These are phyloP conservation scores for Tetragonula clypearis DNA, from an alignment of 1,140 invertebrate genomes.

Conservation along the genomic window DNA sequence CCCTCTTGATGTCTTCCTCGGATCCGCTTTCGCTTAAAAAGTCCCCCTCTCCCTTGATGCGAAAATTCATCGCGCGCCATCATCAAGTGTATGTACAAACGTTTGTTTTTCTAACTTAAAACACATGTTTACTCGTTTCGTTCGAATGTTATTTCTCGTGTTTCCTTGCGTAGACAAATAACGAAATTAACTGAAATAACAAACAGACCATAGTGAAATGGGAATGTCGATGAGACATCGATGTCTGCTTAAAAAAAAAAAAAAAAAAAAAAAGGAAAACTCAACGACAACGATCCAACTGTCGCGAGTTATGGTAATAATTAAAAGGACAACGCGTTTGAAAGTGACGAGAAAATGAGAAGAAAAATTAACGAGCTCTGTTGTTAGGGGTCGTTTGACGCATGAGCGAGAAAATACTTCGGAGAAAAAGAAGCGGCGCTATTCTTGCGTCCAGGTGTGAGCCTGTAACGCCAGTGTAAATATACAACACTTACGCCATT, in stretches of 20 bases:
- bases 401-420: conserved; percentile 56
- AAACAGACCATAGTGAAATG: background rate
- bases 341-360: background rate
- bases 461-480: conserved; percentile 73
- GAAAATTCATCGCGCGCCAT: background rate
- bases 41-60: background rate
- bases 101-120: conserved; percentile 5
- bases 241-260: background rate
- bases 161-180: background rate
- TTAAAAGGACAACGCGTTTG: background rate
- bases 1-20: conserved; percentile 20
- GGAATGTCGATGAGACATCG: background rate
- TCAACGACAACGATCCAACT: background rate
- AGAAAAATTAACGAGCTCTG: conserved; percentile 47
- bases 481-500: conserved; percentile 71
- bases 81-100: background rate
- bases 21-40: conserved; percentile 23
- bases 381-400: conserved; percentile 56
- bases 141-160: background rate
- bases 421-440: conserved; percentile 66
- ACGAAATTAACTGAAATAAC: background rate
- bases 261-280: background rate
- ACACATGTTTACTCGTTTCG: too few relatives aligned
- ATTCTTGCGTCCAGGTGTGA: conserved; percentile 79
- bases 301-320: conserved; percentile 15